Evolutionary conservation across 2,113 vertebrate species (phyloP).

Genomic region (Phylloscopus whistleri): DNA sequence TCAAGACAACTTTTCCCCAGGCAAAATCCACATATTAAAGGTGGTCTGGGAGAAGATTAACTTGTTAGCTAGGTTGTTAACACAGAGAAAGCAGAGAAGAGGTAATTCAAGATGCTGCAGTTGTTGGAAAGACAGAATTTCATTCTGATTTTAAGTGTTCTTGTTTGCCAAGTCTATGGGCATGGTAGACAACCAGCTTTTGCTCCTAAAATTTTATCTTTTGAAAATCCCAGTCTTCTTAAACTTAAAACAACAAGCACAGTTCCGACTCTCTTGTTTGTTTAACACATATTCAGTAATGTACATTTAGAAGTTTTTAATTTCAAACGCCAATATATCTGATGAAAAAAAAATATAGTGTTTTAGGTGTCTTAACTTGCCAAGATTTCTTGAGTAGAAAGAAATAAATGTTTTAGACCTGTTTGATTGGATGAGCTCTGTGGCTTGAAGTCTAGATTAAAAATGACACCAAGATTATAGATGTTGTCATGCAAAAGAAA

Average conservation of each 20-base stretch:
- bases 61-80: neutral
- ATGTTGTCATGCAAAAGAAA: neutral
- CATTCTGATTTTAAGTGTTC: neutral
- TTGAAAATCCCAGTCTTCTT: neutral
- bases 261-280: neutral
- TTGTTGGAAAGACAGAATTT: neutral
- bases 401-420: neutral
- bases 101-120: neutral
- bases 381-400: neutral
- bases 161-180: neutral
- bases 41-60: neutral
- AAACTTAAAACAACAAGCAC: neutral
- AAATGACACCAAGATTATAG: neutral
- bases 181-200: neutral
- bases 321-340: neutral
- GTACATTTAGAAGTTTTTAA: neutral
- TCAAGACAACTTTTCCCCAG: neutral
- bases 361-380: neutral
- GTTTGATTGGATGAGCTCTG: neutral
- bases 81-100: neutral
- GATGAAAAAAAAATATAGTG: neutral
- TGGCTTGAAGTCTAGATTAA: neutral
- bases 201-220: neutral
- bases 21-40: neutral
- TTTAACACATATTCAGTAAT: neutral